Evolutionary conservation across 2,113 vertebrate species (phyloP).

Genomic region (Dromaius novaehollandiae): DNA sequence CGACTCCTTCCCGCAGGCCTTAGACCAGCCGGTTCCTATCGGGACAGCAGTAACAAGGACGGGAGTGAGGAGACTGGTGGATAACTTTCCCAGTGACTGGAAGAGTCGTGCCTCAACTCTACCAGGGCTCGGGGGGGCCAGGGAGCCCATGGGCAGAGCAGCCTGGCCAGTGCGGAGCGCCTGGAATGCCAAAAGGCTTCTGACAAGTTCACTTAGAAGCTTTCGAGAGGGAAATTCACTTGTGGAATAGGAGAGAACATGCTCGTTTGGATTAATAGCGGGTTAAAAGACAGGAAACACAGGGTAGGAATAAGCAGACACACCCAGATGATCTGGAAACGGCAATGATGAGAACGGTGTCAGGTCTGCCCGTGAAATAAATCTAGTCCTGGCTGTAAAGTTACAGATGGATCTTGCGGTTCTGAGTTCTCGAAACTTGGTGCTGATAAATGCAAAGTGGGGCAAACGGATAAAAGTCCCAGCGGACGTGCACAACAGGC

Average conservation of each 20-base stretch:
- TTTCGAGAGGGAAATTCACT: no score
- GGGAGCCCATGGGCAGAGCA: neutral
- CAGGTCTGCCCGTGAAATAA: neutral
- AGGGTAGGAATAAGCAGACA: no score
- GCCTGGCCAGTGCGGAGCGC: neutral
- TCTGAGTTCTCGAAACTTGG: neutral
- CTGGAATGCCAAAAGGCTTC: neutral
- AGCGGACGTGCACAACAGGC: no score
- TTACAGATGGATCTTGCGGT: neutral
- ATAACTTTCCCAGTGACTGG: accelerated
- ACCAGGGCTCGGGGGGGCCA: accelerated
- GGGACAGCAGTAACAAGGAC: neutral
- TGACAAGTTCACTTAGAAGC: neutral
- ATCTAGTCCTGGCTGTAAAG: neutral
- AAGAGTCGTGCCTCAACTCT: neutral
- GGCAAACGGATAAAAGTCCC: no score
- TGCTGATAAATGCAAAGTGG: no score
- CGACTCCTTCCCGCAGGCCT: no score
- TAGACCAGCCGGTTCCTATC: no score
- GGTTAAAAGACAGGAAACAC: no score
- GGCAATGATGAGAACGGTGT: neutral
- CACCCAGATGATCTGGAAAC: neutral
- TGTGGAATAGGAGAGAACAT: neutral
- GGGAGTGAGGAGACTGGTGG: neutral
- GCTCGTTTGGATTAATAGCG: neutral